Percentiles rank a stretch among this genome's conserved stretches.
Conservation (phyloP, 2,888 invertebrate genomes). For the Rhopalosiphum nymphaeae region DNA sequence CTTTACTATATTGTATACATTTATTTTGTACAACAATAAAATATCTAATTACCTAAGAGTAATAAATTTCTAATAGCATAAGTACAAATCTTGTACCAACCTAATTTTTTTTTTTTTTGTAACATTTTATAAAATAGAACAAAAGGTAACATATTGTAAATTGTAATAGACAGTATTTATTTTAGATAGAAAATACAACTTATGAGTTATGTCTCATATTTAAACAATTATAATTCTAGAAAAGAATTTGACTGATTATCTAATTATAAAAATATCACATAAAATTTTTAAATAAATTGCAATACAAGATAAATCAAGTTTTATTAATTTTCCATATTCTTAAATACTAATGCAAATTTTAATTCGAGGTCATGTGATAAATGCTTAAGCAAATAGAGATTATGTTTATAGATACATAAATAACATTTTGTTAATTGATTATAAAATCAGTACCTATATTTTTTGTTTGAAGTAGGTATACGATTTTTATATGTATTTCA, state of each 20-base stretch:
- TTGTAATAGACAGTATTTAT: not conserved
- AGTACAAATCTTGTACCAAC: no score
- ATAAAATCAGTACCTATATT: not conserved
- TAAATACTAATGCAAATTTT: not conserved
- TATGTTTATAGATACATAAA: not conserved
- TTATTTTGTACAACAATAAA: not conserved
- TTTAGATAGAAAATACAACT: not conserved
- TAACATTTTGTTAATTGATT: not conserved
- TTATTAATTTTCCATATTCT: not conserved
- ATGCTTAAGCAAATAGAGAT: not conserved
- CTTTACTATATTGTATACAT: not conserved
- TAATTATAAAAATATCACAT: not conserved
- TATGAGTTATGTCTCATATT: not conserved
- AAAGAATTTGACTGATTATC: not conserved
- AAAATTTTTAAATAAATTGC: not conserved
- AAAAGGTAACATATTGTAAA: not conserved
- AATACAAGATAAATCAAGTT: not conserved
- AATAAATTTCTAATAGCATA: no score
- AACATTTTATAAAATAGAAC: no score
- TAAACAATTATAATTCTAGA: not conserved
- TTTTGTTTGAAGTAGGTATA: not conserved
- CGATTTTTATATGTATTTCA: not conserved
- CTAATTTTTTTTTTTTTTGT: not conserved
- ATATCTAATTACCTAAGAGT: not conserved
- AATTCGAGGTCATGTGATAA: not conserved